phyloP scores from a whole-genome alignment of 2,888 invertebrate species.

The Colostygia pectinataria region DNA sequence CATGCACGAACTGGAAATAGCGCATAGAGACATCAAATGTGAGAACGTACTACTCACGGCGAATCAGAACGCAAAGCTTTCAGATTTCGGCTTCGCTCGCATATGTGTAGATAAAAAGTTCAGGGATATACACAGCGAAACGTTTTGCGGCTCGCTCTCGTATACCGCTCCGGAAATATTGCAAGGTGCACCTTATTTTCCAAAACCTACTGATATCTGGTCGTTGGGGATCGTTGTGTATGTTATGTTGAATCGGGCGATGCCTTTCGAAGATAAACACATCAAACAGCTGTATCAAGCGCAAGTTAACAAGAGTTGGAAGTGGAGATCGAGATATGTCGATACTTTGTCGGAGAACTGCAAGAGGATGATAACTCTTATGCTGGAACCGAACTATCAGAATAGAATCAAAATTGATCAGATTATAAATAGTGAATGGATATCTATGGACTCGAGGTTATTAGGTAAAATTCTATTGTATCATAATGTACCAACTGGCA shows the following conservation, averaged over 20 bases:
- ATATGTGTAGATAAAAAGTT: conserved; percentile 66
- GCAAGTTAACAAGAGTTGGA: conserved; percentile 84
- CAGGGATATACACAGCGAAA: conserved; percentile 85
- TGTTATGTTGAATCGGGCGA: conserved; percentile 91
- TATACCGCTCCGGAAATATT: conserved; percentile 95
- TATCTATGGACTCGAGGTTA: conserved; percentile 85
- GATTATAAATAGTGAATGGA: conserved; percentile 83
- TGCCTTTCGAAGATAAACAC: conserved; percentile 92
- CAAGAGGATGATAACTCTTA: conserved; percentile 83
- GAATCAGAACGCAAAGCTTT: conserved; percentile 89
- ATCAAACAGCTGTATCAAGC: conserved; percentile 86
- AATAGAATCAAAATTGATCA: conserved; percentile 84
- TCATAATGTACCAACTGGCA: no score
- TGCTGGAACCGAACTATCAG: conserved; percentile 86
- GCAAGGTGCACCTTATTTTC: conserved; percentile 87
- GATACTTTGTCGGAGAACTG: conserved; percentile 83
- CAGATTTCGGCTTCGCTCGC: conserved; percentile 92
- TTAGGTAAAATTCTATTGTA: conserved; percentile 53
- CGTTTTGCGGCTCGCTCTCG: conserved; percentile 93
- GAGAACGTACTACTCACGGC: conserved; percentile 90
- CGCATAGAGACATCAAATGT: conserved; percentile 92
- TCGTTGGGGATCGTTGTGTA: conserved; percentile 90
- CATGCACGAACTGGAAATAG: conserved; percentile 88
- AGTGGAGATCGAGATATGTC: conserved; percentile 85
- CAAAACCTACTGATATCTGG: conserved; percentile 91